Evolutionary conservation across 2,888 invertebrate species (phyloP).

Genomic region (Drosophila mimetica): DNA sequence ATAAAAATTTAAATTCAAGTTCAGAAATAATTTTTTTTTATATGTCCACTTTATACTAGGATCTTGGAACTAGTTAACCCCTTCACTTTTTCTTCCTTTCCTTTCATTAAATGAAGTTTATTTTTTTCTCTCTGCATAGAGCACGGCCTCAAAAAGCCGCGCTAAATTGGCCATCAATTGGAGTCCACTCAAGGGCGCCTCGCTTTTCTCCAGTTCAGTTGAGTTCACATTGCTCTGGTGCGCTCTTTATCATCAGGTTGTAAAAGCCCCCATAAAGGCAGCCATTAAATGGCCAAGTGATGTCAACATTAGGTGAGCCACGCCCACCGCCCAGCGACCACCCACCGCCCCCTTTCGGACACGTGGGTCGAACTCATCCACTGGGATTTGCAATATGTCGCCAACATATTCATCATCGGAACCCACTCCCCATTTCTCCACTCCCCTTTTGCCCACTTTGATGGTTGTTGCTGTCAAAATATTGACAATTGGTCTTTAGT

Average conservation of each 20-base stretch:
- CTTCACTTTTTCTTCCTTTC: too few species aligned
- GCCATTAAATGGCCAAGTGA: constrained; percentile 70
- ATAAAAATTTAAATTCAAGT: too few species aligned
- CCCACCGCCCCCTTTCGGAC: constrained; percentile 6
- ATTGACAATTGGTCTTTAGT: constrained; percentile 72
- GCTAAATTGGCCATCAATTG: constrained; percentile 44
- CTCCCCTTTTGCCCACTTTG: neutral
- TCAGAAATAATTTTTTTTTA: too few species aligned
- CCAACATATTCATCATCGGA: constrained; percentile 65
- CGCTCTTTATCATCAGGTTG: constrained; percentile 47
- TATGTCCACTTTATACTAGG: too few species aligned
- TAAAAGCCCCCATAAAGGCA: constrained; percentile 60
- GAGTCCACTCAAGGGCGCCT: constrained; percentile 24
- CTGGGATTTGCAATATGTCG: constrained; percentile 62
- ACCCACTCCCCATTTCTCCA: neutral
- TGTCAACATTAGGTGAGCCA: constrained; percentile 66
- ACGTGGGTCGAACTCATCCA: constrained; percentile 48
- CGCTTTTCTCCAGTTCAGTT: constrained; percentile 12
- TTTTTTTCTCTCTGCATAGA: neutral
- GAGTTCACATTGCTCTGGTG: constrained; percentile 14
- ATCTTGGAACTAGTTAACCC: too few species aligned
- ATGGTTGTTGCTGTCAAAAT: constrained; percentile 63
- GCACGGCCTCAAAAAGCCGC: neutral
- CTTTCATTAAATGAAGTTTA: too few species aligned
- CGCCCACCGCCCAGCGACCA: constrained; percentile 38